phyloP scores from a whole-genome alignment of 2,113 vertebrate genomes.

The Psittacula cyanocephala region DNA sequence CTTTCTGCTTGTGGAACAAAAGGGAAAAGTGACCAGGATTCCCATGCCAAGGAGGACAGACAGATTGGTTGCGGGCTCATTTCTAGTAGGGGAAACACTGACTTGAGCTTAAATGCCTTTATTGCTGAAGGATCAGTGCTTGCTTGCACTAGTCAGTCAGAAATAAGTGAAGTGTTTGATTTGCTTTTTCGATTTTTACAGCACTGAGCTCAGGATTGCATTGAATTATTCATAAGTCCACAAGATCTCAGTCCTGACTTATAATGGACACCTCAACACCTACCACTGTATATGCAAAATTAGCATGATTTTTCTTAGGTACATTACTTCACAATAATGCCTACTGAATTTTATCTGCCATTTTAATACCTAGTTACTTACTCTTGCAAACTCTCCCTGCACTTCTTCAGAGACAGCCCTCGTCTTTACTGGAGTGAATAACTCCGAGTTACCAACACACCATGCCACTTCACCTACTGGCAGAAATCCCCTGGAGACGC shows the following conservation, averaged over 20 bases:
- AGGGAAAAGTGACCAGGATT: neutral
- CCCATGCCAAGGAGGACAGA: neutral
- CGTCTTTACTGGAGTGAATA: neutral
- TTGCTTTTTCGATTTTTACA: neutral
- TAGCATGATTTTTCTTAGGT: neutral
- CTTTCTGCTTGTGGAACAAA: neutral
- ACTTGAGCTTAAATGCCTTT: neutral
- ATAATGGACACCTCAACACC: neutral
- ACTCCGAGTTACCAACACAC: neutral
- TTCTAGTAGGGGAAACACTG: neutral
- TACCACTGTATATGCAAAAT: neutral
- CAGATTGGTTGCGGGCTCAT: neutral
- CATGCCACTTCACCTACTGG: neutral
- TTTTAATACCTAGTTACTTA: neutral
- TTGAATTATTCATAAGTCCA: neutral
- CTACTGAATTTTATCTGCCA: neutral
- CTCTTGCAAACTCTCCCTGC: neutral
- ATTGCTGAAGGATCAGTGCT: neutral
- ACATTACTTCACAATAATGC: neutral
- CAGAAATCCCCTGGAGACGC: neutral
- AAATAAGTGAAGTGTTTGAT: neutral
- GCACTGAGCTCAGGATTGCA: neutral
- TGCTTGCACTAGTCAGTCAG: neutral
- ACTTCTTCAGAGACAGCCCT: neutral
- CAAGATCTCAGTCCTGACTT: neutral